phyloP scores from a whole-genome alignment of 2,113 vertebrate species.

The Lophochroa leadbeateri region DNA sequence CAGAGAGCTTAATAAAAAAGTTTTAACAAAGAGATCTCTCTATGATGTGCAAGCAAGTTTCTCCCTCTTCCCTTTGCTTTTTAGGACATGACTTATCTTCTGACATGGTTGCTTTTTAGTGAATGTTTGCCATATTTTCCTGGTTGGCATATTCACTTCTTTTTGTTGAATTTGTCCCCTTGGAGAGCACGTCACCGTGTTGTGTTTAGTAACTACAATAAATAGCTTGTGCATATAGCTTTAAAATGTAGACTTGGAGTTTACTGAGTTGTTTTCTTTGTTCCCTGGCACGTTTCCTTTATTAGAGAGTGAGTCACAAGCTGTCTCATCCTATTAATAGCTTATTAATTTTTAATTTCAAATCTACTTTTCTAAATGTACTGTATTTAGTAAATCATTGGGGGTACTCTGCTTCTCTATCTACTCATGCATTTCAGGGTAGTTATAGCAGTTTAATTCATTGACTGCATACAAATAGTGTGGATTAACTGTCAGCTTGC shows the following conservation, averaged over 20 bases:
- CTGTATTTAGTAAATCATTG: neutral
- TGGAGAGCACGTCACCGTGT: neutral
- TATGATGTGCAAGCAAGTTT: neutral
- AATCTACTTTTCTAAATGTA: slow-evolving; percentile 2
- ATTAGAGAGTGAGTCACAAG: slow-evolving; percentile 42
- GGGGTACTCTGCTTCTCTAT: neutral
- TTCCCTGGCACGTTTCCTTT: neutral
- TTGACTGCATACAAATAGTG: neutral
- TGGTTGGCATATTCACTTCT: neutral
- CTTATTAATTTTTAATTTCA: slow-evolving; percentile 49
- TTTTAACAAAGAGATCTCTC: neutral
- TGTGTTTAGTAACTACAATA: neutral
- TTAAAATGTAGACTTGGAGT: neutral
- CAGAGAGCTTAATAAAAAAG: neutral
- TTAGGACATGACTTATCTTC: neutral
- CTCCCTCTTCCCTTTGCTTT: neutral
- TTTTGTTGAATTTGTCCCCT: neutral
- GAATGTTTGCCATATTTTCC: neutral
- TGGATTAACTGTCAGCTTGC: neutral
- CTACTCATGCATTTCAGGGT: neutral
- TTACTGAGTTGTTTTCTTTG: neutral
- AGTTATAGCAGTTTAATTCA: neutral
- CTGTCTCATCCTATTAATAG: slow-evolving; percentile 54
- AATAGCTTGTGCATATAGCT: neutral
- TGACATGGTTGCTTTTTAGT: neutral